These are phyloP conservation scores for Chionis minor DNA, from an alignment of 2,113 vertebrate genomes.

Conservation along the genomic window DNA sequence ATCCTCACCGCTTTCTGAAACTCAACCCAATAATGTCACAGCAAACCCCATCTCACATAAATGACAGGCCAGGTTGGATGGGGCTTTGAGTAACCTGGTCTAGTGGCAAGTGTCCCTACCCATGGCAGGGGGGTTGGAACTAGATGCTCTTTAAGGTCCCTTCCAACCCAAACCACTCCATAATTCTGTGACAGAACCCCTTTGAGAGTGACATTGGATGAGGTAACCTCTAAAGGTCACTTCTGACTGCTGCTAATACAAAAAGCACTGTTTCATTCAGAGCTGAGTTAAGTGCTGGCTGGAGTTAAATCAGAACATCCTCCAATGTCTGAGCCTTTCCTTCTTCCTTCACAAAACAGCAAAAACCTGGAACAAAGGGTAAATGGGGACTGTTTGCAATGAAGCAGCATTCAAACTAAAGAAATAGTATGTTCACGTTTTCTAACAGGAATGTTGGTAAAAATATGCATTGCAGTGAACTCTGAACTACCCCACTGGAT, in stretches of 20 bases:
- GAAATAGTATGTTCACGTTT: slow-evolving; percentile 58
- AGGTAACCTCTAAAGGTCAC: not conserved
- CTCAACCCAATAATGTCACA: not conserved
- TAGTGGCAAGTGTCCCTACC: not conserved
- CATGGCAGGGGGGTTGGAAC: not conserved
- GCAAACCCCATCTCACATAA: not conserved
- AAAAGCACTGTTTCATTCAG: not conserved
- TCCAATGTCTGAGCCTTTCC: not conserved
- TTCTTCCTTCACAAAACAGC: slow-evolving; percentile 32
- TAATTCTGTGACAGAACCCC: not conserved
- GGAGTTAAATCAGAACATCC: not conserved
- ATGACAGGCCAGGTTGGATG: not conserved
- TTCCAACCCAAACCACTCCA: not conserved
- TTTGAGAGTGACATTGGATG: not conserved
- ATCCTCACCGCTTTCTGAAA: not conserved
- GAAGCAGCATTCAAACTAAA: slow-evolving; percentile 54
- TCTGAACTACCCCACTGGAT: not conserved
- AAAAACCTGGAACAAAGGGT: not conserved
- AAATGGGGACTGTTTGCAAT: slow-evolving; percentile 2
- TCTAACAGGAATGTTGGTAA: slow-evolving; percentile 77
- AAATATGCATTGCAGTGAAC: slow-evolving; percentile 22
- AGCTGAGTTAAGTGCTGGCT: not conserved
- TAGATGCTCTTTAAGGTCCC: not conserved
- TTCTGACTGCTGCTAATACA: not conserved
- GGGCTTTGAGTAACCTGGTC: not conserved